phyloP scores from a whole-genome alignment of 2,797 vertebrate genomes.

The Myotis planiceps region DNA sequence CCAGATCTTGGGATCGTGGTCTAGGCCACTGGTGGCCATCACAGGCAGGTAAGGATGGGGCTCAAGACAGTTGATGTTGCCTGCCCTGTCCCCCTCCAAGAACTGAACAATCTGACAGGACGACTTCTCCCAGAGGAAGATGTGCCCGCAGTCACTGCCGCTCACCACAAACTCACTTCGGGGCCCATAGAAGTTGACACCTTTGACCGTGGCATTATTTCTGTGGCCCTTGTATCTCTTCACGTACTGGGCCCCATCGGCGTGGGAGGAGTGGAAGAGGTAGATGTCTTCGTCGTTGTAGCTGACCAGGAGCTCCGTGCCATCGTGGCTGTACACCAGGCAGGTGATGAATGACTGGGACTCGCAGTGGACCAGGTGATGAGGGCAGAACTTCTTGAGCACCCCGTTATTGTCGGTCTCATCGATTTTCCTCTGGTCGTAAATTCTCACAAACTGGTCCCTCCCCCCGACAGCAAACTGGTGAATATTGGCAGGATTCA shows the following conservation, averaged over 20 bases:
- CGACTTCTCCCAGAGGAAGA: conserved; percentile 96
- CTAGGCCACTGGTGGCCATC: conserved; percentile 94
- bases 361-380: conserved; percentile 92
- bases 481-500: conserved; percentile 93
- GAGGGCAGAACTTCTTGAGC: conserved; percentile 95
- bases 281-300: conserved; percentile 97
- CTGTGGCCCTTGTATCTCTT: conserved; percentile 95
- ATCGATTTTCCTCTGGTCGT: conserved; percentile 95
- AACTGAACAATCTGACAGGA: conserved; percentile 95
- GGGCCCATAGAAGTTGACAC: conserved; percentile 95
- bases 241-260: conserved; percentile 92
- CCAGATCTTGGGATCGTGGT: conserved; percentile 95
- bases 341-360: conserved; percentile 94
- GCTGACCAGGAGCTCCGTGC: conserved; percentile 93
- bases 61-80: conserved; percentile 95
- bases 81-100: conserved; percentile 93
- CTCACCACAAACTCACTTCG: conserved; percentile 95
- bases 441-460: conserved; percentile 96
- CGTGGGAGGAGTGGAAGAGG: conserved; percentile 93
- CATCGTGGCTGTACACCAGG: conserved; percentile 94
- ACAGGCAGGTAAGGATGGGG: conserved; percentile 94
- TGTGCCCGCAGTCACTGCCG: conserved; percentile 95
- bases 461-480: conserved; percentile 94
- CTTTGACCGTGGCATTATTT: conserved; percentile 95
- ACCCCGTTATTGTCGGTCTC: conserved; percentile 94